Conservation (phyloP, 1,140 invertebrate species). For the Hyles vespertilio region DNA sequence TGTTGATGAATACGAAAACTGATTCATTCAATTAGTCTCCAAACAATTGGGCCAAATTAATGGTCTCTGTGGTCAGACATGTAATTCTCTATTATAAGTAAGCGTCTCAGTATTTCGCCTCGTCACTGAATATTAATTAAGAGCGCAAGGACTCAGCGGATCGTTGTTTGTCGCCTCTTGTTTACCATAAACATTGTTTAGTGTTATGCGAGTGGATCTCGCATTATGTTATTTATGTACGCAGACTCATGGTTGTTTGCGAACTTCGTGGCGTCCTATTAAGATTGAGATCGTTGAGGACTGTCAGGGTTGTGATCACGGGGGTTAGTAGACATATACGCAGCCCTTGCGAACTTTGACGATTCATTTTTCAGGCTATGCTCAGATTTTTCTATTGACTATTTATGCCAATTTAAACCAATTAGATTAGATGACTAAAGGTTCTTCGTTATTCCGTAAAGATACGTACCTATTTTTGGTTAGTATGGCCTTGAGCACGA, state of each 20-base stretch:
- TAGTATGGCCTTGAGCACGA: too few relatives aligned
- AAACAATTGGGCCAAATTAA: conserved; percentile 49
- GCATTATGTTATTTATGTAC: conserved; percentile 34
- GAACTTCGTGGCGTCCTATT: conserved; percentile 50
- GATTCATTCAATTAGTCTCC: too few relatives aligned
- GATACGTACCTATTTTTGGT: too few relatives aligned
- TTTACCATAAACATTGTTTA: conserved; percentile 52
- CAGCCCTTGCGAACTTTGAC: too few relatives aligned
- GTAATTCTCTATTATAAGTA: conserved; percentile 20
- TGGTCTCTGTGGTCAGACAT: conserved; percentile 14
- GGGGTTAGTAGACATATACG: too few relatives aligned
- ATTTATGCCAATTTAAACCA: too few relatives aligned
- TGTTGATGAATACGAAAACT: too few relatives aligned
- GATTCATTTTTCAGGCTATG: too few relatives aligned
- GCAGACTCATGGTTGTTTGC: conserved; percentile 49
- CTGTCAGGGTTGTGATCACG: conserved; percentile 46
- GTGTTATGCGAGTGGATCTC: conserved; percentile 35
- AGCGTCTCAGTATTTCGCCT: conserved; percentile 28
- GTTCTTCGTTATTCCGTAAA: too few relatives aligned
- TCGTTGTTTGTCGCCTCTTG: conserved; percentile 26
- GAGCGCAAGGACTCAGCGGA: conserved; percentile 23
- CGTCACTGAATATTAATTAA: conserved; percentile 65
- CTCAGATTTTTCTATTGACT: too few relatives aligned
- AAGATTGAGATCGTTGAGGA: conserved; percentile 53
- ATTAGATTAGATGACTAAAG: too few relatives aligned